phyloP scores from a whole-genome alignment of 2,797 vertebrate species.

The Sebastes aleutianus region DNA sequence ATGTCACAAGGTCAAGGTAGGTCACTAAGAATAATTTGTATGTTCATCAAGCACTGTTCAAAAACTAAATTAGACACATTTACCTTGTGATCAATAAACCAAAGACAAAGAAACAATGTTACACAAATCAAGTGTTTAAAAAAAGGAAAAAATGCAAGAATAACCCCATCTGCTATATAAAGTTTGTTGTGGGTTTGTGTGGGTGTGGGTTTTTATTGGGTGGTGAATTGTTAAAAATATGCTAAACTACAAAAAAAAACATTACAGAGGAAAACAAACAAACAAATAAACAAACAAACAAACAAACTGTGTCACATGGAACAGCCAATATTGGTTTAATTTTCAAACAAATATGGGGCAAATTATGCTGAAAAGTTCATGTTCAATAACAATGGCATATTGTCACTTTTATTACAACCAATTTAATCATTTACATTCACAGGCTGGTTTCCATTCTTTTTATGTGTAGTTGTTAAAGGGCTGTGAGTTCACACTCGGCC shows the following conservation, averaged over 20 bases:
- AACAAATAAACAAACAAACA: background rate
- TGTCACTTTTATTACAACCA: background rate
- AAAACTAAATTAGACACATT: background rate
- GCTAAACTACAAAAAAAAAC: background rate
- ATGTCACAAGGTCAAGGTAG: background rate
- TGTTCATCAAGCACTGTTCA: background rate
- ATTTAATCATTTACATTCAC: background rate
- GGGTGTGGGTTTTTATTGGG: background rate
- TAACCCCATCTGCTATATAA: background rate
- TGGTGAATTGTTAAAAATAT: background rate
- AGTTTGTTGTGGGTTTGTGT: too few species aligned
- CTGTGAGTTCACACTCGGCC: slow-evolving; percentile 33
- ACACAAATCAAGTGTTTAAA: background rate
- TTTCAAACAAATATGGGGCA: background rate
- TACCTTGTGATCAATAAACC: background rate
- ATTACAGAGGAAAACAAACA: background rate
- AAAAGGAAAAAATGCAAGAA: background rate
- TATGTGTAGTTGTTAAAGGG: background rate
- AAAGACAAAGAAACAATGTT: background rate
- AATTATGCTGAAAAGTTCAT: background rate
- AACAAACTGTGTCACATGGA: background rate
- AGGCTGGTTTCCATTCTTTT: background rate
- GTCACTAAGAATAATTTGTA: background rate
- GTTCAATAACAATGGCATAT: background rate
- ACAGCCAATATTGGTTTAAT: background rate